A percentile compares a stretch with the other conserved stretches of the same genome.
phyloP scores from a whole-genome alignment of 2,888 invertebrate genomes.

The Tenthredo distinguenda region DNA sequence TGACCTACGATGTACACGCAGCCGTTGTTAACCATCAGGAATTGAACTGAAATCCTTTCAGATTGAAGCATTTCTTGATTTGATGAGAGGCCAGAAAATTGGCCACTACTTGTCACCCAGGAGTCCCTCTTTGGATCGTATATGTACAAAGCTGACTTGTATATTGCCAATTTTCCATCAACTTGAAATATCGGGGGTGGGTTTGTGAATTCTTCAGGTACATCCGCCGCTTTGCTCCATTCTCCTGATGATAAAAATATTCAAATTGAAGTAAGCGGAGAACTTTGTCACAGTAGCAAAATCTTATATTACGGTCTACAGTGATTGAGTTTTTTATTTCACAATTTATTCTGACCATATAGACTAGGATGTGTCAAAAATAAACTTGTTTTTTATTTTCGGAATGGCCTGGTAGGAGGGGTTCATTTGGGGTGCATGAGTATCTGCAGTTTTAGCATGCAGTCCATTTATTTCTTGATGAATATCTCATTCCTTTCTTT shows the following conservation, averaged over 20 bases:
- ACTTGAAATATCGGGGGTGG: constrained; percentile 64
- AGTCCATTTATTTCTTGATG: too few species aligned
- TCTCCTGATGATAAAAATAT: background rate
- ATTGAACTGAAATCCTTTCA: constrained; percentile 5
- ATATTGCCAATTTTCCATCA: constrained; percentile 63
- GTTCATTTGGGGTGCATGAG: too few species aligned
- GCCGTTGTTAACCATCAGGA: background rate
- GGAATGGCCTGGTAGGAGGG: too few species aligned
- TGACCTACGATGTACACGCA: constrained; percentile 5
- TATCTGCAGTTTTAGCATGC: too few species aligned
- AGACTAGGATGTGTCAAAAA: too few species aligned
- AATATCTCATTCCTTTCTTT: too few species aligned
- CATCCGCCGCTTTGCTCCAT: constrained; percentile 62
- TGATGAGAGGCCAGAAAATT: background rate
- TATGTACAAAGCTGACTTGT: constrained; percentile 63
- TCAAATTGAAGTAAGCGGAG: background rate
- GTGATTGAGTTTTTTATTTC: background rate
- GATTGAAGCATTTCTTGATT: background rate
- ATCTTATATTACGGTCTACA: background rate
- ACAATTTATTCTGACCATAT: background rate
- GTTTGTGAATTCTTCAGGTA: constrained; percentile 67
- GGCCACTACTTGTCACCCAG: constrained; percentile 58
- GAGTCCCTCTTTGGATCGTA: constrained; percentile 60
- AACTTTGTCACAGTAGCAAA: background rate
- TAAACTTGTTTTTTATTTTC: too few species aligned